Evolutionary conservation across 2,888 invertebrate species (phyloP).

Genomic region (Lycaena phlaeas): DNA sequence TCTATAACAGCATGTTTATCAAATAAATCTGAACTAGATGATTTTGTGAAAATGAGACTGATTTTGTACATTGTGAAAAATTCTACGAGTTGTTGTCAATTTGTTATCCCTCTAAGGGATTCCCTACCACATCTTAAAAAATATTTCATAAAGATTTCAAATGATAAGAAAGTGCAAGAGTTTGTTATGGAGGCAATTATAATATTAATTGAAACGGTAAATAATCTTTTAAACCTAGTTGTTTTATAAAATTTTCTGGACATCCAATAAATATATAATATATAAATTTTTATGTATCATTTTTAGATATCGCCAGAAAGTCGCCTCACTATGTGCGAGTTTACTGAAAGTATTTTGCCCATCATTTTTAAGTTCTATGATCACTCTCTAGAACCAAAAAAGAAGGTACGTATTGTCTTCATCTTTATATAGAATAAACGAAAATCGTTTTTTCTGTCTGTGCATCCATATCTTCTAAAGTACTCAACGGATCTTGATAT

Average conservation of each 20-base stretch:
- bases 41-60: conserved; percentile 50
- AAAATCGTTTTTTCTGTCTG: too few species aligned
- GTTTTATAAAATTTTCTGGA: background rate
- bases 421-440: too few species aligned
- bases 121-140: conserved; percentile 36
- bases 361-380: conserved; percentile 57
- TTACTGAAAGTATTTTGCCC: conserved; percentile 59
- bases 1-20: conserved; percentile 35
- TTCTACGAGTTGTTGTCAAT: conserved; percentile 51
- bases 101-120: conserved; percentile 43
- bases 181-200: conserved; percentile 45
- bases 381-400: conserved; percentile 50
- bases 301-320: conserved; percentile 66
- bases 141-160: conserved; percentile 34
- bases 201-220: conserved; percentile 46
- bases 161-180: conserved; percentile 55
- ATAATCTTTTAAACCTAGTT: background rate
- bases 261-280: too few species aligned
- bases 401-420: conserved; percentile 52
- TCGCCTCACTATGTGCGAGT: conserved; percentile 63
- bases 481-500: too few species aligned
- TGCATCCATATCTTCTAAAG: too few species aligned
- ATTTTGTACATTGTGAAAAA: conserved; percentile 55
- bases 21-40: conserved; percentile 40
- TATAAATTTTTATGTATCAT: background rate